Evolutionary conservation across 2,113 vertebrate genomes (phyloP), one percentile per base, ranked within the genome.

Genomic region (Dromaius novaehollandiae): DNA sequence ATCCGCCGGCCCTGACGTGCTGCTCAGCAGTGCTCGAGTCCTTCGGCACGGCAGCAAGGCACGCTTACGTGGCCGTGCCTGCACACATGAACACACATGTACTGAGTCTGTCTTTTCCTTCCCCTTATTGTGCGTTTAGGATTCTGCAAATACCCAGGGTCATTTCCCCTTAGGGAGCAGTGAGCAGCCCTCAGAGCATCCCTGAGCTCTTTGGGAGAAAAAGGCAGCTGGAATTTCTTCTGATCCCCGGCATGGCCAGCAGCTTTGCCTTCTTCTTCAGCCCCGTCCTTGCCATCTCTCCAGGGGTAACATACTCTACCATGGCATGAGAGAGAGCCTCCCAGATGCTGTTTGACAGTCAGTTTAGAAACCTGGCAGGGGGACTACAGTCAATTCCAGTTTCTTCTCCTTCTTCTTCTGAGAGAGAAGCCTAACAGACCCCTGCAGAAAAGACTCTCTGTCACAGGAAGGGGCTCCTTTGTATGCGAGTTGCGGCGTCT

Each of bases 401-500:
- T 94, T 80, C 50, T 78, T 82, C 81, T 68, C 22, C 73, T 76
- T 38, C 38, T 38, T 34, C 87, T 84, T 56, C 61, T 90, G 4
- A 63, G 50, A 81, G 87, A 30, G 19, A 91, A 96, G 94, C 63
- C 48, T 30, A 81, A 70, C 86, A 88, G 56, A 70, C 34, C 61
- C 55, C 80, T 94, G 85, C 78, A 96, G 96, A 95, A 96, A 64
- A 82, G 76, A 16, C 46, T 93, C 70, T 82, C 74, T 95, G 61
- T 81, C 87, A 84, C 82, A 60, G 66, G 64, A 94, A 93, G 93
- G 80, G 92, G 18, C 91, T 97, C 51, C 88, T 91, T 95, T 93
- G 84, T 93, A 97, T 90, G 77, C 90, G 2, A 96, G 94, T 89
- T 68, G 68, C 88, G 91, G 83, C 11, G 1, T 88, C 90, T 95